Evolutionary conservation across 2,113 vertebrate genomes (phyloP), one percentile per base, ranked within the genome.

Genomic region (Trematomus loennbergii): DNA sequence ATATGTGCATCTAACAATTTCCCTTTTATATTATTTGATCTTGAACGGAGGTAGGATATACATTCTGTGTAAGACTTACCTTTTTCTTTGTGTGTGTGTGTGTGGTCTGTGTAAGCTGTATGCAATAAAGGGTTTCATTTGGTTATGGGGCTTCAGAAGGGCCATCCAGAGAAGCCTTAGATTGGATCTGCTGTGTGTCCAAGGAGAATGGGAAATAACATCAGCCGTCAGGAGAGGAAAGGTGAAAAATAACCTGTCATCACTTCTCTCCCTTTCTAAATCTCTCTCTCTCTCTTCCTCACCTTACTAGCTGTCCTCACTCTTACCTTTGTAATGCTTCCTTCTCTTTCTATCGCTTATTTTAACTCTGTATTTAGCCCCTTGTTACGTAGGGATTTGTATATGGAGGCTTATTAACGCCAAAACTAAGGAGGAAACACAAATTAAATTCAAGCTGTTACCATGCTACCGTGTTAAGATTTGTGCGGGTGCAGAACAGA

Each of bases 231-330:
- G 85, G 91, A 93, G 92, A 93, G 89, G 79, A 71, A 78, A 90
- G 91, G 93, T 95, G 95, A 95, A 96, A 96, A 95, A 95, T 94
- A 95, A 92, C 92, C 94, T 94, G 94, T 95, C 95, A 94, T 94
- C 94, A 94, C 92, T 92, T 94, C 82, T 81, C 68, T 49, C 62
- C 17, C 62, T 12, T 9, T 46, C 58, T 60, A 29, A 29, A 46
- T 54, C 52, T 45, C 71, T 54, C n/a, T 55, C 77, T 50, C 63
- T 72, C 53, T 77, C 78, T 63, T 68, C 68, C 69, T 69, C n/a
- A 49, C 77, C 40, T 52, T 57, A 29, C 15, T 25, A 52, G 58
- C 67, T 55, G 49, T 80, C 78, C 85, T 73, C 58, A 59, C 62
- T 65, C 78, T 85, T 76, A 63, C 29, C 72, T 79, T 76, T 77